Base-by-base conservation (phyloP, 2,797 vertebrate genomes). In the Sebastes matsubarae region DNA sequence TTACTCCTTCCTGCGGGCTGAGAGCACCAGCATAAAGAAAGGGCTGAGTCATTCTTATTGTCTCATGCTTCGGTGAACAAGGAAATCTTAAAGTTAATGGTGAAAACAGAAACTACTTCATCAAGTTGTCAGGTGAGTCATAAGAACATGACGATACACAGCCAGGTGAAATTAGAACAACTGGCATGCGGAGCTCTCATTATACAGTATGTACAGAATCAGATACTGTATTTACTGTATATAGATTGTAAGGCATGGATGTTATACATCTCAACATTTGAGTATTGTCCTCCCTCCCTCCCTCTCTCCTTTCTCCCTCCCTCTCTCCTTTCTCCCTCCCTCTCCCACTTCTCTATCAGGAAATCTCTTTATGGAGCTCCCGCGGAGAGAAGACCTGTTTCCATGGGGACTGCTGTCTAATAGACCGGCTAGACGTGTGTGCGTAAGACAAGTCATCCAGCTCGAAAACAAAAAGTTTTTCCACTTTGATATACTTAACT, bases 371-470 rank as follows among this genome's bases (percentile, higher is more conserved):
- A 92, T 93, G 90, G 92, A 86, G 74, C 81, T 92, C 71, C 81
- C 52, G 86, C 77, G 68, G 80, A 86, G 69, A 72, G 74, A 73
- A 91, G 89, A 85, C 82, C 71, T 83, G 94, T 96, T 95, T 87
- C 94, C 94, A 95, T 95, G 94, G 95, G 89, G 92, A 95, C 87
- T 14, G 83, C 79, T 84, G 78, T 87, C 84, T 89, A 81, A 88
- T 18, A 82, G 72, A 75, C 74, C 69, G 77, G 66, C 84, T 79
- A 82, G 88, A 88, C 63, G 3, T 78, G 32, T 79, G 87, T 89
- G 86, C 65, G 75, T 87, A 90, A 92, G 83, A 88, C 65, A 54
- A 50, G 59, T 32, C 75, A 74, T 67, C 74, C 50, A 67, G 80
- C 58, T 84, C 6, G 9, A 68, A 84, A 81, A 82, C 61, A 85